Base-by-base conservation (phyloP, 2,113 vertebrate genomes). In the Paramormyrops kingsleyae region DNA sequence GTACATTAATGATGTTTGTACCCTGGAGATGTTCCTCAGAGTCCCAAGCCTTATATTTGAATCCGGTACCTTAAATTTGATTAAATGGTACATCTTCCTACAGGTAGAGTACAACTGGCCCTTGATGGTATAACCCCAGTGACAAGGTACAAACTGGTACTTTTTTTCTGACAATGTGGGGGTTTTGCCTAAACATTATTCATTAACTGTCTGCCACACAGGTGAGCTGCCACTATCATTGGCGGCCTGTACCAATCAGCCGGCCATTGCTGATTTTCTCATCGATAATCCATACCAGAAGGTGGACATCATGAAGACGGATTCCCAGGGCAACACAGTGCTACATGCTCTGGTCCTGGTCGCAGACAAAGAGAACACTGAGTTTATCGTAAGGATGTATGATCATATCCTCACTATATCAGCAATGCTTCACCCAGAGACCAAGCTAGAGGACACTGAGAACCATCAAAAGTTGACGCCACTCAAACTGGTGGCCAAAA, bases 221-320 rank as follows among this genome's bases (percentile, higher is more conserved):
- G 98, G 99, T 39, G 98, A 99, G 94, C 94, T 99, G 89, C 98
- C 98, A 12, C 95, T 99, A 70, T 99, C 97, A 27, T 93, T 99
- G 93, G 98, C 98, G 0, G 98, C 98, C 1, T 99, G 99, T 91
- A 99, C 98, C 90, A 87, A 87, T 96, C 99, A 99, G 93, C 96
- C 96, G 35, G 94, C 96, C 44, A 93, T 99, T 6, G 97, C 98
- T 92, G 96, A 97, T 91, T 98, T 97, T 93, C 96, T 99, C 88
- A 94, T 99, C 92, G 95, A 96, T 90, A 99, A 98, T 88, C 94
- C 95, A 19, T 94, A 95, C 93, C 95, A 97, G 70, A 90, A 90
- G 0, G 97, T 97, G 0, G 88, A 95, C 24, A 94, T 97, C 0
- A 31, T 92, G 0, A 88, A 95, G 80, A 91, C 53, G 31, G 99